Evolutionary conservation across 2,888 invertebrate genomes (phyloP).

Genomic region (Xanthorhoe designata): DNA sequence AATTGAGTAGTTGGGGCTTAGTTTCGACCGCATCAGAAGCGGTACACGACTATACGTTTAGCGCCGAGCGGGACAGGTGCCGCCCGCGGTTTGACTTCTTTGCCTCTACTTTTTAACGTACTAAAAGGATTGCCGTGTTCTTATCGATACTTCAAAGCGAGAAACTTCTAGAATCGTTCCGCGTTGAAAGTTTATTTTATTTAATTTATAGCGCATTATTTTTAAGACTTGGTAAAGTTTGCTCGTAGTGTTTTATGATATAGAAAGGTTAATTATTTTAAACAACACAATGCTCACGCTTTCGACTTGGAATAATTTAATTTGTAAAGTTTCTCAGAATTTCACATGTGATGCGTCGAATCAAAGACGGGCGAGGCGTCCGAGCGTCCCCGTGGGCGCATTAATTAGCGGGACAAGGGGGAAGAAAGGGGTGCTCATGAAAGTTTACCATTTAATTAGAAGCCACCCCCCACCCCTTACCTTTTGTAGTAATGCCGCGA

Average conservation of each 20-base stretch:
- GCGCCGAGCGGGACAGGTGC: conserved; percentile 51
- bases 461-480: conserved; percentile 70
- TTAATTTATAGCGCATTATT: conserved; percentile 23
- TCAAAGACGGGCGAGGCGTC: conserved; percentile 59
- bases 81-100: conserved; percentile 70
- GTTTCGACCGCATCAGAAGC: conserved; percentile 73
- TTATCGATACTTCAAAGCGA: conserved; percentile 67
- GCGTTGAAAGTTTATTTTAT: conserved; percentile 39
- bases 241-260: not conserved
- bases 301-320: conserved; percentile 18
- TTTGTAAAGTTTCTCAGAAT: conserved; percentile 37
- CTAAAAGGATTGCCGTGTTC: conserved; percentile 84
- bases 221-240: not conserved
- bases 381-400: conserved; percentile 75
- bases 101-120: conserved; percentile 70
- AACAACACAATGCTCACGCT: not conserved
- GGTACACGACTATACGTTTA: conserved; percentile 83
- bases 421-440: conserved; percentile 72
- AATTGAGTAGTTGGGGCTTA: conserved; percentile 81
- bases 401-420: conserved; percentile 77
- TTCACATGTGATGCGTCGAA: conserved; percentile 52
- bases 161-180: conserved; percentile 50
- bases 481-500: conserved; percentile 76
- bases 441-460: conserved; percentile 86
- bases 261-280: not conserved